Evolutionary conservation across 2,888 invertebrate species (phyloP), one percentile per base, ranked within the genome.

Genomic region (Odontothrips loti): DNA sequence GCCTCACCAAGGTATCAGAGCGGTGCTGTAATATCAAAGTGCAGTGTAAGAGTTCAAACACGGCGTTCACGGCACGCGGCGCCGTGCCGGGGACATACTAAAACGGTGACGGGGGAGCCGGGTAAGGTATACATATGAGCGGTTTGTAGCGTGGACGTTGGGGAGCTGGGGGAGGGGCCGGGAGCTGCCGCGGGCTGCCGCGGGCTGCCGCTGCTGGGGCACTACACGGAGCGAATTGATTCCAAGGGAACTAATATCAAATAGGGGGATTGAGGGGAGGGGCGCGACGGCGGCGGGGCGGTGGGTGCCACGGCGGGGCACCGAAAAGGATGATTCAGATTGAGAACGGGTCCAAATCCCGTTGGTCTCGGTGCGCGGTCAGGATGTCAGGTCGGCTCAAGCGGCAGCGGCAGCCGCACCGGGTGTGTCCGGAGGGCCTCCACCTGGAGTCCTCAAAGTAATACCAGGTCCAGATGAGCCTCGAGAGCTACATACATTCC

Each of bases 291-390:
- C 34, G 68, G 68, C 8, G 68, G 68, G 68, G 68, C n/a, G 68
- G 51, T 51, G 51, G 51, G n/a, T n/a, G n/a, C n/a, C n/a, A n/a
- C 58, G 6, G 58, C 58, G 58, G 58, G 0, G 58, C 58, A 20
- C 20, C 15, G 58, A 58, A 17, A 43, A 43, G 34, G 6, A 43
- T 6, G 34, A 43, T 43, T 43, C 34, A 6, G 34, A 43, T 43
- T 43, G 3, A 43, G 34, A 43, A 15, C 58, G 20, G 6, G 27
- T 27, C 68, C 68, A 75, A 75, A 75, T 75, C 68, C 27, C 68
- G 68, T 75, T 75, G 27, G 68, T 75, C 27, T 23, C 68, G 68
- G 68, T 75, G n/a, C 68, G 68, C 34, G 34, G 34, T 43, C 34
- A 43, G 34, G 34, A 43, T 43, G 34, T 43, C 3, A 43, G 34